phyloP scores from a whole-genome alignment of 2,113 vertebrate genomes.

The Saccopteryx bilineata region DNA sequence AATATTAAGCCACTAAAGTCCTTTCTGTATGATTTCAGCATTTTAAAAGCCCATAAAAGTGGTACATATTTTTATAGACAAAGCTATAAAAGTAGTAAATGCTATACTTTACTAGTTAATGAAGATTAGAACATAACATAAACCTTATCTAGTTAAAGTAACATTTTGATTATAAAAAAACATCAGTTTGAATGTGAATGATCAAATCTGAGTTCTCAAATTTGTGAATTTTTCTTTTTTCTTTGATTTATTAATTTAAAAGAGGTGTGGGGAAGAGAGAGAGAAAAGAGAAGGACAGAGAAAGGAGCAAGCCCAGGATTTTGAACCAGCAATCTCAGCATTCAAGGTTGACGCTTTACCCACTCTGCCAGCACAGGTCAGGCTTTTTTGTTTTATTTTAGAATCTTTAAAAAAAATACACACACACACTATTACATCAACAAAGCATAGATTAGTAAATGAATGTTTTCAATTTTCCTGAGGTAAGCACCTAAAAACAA shows the following conservation, averaged over 20 bases:
- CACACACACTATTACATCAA: not conserved
- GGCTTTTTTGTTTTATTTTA: too few species aligned
- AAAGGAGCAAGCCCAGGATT: too few species aligned
- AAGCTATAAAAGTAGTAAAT: not conserved
- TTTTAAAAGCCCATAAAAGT: not conserved
- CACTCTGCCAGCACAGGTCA: too few species aligned
- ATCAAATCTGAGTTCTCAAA: not conserved
- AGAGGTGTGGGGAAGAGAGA: too few species aligned
- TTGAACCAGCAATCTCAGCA: too few species aligned
- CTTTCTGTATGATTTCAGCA: not conserved
- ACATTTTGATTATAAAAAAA: constrained; percentile 1
- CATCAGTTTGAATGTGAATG: not conserved
- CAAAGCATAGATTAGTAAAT: not conserved
- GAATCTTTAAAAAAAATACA: too few species aligned
- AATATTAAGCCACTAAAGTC: not conserved
- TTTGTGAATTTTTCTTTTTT: not conserved
- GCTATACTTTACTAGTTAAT: not conserved
- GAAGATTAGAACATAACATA: not conserved
- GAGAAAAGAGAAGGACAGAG: too few species aligned
- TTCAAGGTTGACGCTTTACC: too few species aligned
- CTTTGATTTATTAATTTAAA: too few species aligned
- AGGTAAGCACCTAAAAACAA: not conserved
- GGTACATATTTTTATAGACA: not conserved
- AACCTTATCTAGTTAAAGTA: not conserved
- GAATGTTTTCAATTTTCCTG: not conserved